Conservation (phyloP, 2,797 vertebrate species). For the Mormyrops attenuatus region DNA sequence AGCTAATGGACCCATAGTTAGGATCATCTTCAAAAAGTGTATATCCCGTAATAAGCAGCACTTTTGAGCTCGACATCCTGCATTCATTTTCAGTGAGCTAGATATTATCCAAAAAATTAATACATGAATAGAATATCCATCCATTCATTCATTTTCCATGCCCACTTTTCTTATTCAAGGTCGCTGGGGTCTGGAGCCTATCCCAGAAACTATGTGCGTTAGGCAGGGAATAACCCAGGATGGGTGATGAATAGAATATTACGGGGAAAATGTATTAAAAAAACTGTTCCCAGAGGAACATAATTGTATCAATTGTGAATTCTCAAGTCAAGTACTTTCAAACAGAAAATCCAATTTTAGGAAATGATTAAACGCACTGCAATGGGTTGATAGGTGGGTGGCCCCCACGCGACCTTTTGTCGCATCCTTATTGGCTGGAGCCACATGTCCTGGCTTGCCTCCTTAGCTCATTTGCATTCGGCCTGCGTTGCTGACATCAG, state of each 20-base stretch:
- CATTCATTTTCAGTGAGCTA: background rate
- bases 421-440: conserved; percentile 22
- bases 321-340: conserved; percentile 1
- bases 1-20: background rate
- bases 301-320: background rate
- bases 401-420: conserved; percentile 53
- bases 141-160: background rate
- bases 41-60: background rate
- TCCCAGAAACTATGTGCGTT: background rate
- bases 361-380: conserved; percentile 63
- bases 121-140: background rate
- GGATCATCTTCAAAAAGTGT: background rate
- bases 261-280: background rate
- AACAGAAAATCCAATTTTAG: conserved; percentile 56
- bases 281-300: background rate
- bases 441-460: conserved; percentile 52
- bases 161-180: background rate
- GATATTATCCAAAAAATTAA: background rate
- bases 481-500: conserved; percentile 51
- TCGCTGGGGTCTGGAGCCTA: background rate
- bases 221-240: background rate
- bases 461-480: conserved; percentile 66
- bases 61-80: background rate
- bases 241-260: background rate
- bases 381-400: conserved; percentile 47